phyloP scores from a whole-genome alignment of 2,797 vertebrate genomes.

The Sitta carolinensis region DNA sequence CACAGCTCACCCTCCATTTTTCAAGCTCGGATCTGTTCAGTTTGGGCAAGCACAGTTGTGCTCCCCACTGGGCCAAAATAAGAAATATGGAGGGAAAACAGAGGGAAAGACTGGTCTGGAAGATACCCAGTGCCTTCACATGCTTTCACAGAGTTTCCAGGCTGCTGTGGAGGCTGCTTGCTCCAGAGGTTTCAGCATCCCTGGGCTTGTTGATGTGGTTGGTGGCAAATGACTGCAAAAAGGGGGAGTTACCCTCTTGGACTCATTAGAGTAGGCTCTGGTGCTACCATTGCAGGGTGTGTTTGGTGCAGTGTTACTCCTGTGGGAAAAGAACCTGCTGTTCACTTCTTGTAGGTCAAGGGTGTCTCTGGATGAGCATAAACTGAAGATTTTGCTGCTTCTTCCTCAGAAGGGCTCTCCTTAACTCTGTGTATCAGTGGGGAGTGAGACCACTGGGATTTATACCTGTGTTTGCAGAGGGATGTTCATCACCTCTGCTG shows the following conservation, averaged over 20 bases:
- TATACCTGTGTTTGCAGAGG: not conserved
- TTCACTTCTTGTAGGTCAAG: not conserved
- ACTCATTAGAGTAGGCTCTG: not conserved
- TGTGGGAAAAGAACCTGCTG: not conserved
- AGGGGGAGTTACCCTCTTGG: not conserved
- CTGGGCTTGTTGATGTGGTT: not conserved
- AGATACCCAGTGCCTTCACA: not conserved
- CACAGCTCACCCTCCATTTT: not conserved
- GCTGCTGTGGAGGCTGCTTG: not conserved
- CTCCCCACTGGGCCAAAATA: not conserved
- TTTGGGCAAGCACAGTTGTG: not conserved
- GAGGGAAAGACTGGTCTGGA: not conserved
- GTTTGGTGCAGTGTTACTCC: not conserved
- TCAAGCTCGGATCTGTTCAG: not conserved
- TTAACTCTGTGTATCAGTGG: fast-evolving
- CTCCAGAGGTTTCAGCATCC: not conserved
- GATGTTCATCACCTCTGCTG: not conserved
- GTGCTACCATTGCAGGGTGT: not conserved
- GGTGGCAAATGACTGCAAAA: not conserved
- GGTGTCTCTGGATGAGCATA: not conserved
- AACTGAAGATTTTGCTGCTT: not conserved
- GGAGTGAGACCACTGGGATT: not conserved
- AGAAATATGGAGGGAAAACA: not conserved
- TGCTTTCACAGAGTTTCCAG: not conserved
- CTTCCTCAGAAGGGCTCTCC: not conserved